Percentiles rank a stretch among this genome's conserved stretches.
These are phyloP conservation scores for Oeneis ivallda DNA, from an alignment of 2,888 invertebrate genomes.

Conservation along the genomic window DNA sequence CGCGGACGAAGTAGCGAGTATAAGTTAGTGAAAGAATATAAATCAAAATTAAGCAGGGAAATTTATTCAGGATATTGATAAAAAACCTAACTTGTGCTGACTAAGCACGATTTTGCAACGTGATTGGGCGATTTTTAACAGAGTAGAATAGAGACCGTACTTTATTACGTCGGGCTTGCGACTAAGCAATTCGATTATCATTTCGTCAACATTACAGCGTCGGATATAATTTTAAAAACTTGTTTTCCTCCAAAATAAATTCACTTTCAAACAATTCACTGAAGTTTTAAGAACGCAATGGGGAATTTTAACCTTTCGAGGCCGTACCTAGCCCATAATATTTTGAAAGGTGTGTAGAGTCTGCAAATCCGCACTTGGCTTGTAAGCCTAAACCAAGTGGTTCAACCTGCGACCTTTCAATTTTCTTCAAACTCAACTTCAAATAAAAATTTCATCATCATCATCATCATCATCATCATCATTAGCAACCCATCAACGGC, in stretches of 20 bases:
- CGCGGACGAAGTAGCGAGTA: no score
- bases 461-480: no score
- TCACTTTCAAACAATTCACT: background rate
- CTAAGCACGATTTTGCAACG: constrained; percentile 7
- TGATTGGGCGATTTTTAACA: constrained; percentile 5
- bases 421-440: no score
- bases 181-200: background rate
- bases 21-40: background rate
- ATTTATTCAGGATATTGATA: constrained; percentile 7
- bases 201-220: background rate
- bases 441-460: no score
- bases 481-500: no score
- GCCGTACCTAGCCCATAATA: constrained; percentile 33
- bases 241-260: background rate
- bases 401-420: no score
- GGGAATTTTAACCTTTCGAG: constrained; percentile 27
- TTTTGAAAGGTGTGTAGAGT: no score
- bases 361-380: no score
- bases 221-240: background rate
- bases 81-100: background rate
- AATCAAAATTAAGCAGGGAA: background rate
- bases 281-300: constrained; percentile 11
- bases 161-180: background rate
- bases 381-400: no score
- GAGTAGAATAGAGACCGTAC: constrained; percentile 3